Conservation (phyloP, 2,113 vertebrate genomes). For the Gallinago media region DNA sequence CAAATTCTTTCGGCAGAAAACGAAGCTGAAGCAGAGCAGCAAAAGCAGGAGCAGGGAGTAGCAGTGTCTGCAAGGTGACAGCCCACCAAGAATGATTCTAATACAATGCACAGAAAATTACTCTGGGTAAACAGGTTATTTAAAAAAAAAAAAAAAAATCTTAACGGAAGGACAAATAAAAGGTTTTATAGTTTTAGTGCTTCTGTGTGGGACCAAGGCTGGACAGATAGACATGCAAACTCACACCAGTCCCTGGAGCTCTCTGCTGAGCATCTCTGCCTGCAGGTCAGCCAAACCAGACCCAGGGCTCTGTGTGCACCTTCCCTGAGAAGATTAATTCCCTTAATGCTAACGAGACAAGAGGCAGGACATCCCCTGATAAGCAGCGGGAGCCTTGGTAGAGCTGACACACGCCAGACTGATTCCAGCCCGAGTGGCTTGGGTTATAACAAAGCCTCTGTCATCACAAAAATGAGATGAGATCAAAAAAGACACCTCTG, state of each 20-base stretch:
- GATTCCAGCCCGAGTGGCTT: neutral
- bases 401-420: fast-evolving
- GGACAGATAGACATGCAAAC: neutral
- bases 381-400: neutral
- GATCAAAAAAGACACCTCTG: neutral
- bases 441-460: neutral
- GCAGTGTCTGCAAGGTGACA: neutral
- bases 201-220: neutral
- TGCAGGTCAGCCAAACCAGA: neutral
- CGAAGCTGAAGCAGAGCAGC: neutral
- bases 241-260: neutral
- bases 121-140: neutral
- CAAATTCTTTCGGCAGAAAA: neutral
- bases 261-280: neutral
- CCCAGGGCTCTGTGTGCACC: fast-evolving
- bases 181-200: neutral
- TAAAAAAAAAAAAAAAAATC: neutral
- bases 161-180: neutral
- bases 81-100: neutral
- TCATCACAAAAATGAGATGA: neutral
- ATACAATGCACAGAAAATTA: neutral
- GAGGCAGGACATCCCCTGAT: neutral
- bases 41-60: neutral
- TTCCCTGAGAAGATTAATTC: neutral
- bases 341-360: fast-evolving